These are phyloP conservation scores for Brenthis daphne DNA, from an alignment of 2,888 invertebrate species.

Conservation along the genomic window DNA sequence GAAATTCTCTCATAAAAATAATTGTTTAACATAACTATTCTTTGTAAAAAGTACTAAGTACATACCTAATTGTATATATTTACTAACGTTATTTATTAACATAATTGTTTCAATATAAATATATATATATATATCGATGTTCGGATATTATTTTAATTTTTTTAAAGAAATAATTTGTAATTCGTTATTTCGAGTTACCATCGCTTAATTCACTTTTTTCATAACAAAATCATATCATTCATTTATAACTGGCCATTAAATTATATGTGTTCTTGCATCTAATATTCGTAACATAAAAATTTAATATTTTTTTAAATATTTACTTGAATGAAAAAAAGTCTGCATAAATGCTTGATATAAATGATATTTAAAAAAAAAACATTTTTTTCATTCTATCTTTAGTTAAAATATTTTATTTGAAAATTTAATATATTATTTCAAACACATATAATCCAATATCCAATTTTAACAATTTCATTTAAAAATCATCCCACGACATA, in stretches of 20 bases:
- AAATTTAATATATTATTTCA: too few species aligned
- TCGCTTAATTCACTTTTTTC: constrained; percentile 1
- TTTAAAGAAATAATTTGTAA: constrained; percentile 6
- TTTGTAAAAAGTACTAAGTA: constrained; percentile 30
- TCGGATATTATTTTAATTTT: constrained; percentile 11
- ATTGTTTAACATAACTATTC: constrained; percentile 23
- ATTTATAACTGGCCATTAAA: constrained; percentile 7
- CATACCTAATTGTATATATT: constrained; percentile 15
- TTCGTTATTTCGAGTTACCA: constrained; percentile 4
- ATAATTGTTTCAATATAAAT: constrained; percentile 16
- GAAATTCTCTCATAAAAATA: constrained; percentile 24
- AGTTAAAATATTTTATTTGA: too few species aligned
- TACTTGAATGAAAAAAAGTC: too few species aligned
- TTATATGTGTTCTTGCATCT: background rate
- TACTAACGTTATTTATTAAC: constrained; percentile 20
- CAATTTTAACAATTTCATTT: constrained; percentile 13
- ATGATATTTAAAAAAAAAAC: too few species aligned
- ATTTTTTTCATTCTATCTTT: too few species aligned
- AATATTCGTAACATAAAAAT: too few species aligned
- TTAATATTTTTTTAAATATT: too few species aligned
- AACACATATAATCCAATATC: background rate
- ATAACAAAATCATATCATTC: constrained; percentile 17
- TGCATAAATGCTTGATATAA: too few species aligned
- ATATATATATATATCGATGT: constrained; percentile 22
- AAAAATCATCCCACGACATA: background rate